Evolutionary conservation across 2,888 invertebrate species (phyloP).

Genomic region (Phengaris arion): DNA sequence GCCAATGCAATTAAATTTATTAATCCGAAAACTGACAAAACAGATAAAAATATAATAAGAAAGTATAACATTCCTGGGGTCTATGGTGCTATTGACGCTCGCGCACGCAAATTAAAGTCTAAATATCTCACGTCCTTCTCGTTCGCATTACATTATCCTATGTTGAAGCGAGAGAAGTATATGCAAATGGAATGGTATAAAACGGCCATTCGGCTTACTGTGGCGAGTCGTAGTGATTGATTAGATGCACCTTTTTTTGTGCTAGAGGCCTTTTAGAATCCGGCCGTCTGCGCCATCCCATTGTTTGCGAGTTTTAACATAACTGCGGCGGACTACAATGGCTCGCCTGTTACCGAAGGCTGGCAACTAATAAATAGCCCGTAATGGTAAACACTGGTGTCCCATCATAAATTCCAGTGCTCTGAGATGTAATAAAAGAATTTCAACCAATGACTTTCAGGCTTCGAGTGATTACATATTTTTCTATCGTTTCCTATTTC

Average conservation of each 20-base stretch:
- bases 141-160: slow-evolving; percentile 47
- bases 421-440: neutral
- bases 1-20: neutral
- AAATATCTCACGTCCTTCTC: slow-evolving; percentile 49
- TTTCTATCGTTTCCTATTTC: neutral
- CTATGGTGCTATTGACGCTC: slow-evolving; percentile 67
- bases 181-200: slow-evolving; percentile 65
- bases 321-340: slow-evolving; percentile 42
- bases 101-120: slow-evolving; percentile 60
- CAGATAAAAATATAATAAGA: slow-evolving; percentile 48
- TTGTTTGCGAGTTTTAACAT: slow-evolving; percentile 57
- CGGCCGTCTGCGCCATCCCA: slow-evolving; percentile 49
- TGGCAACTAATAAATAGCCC: slow-evolving; percentile 55
- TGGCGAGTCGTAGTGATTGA: slow-evolving; percentile 65
- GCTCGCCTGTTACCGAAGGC: slow-evolving; percentile 43
- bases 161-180: slow-evolving; percentile 45
- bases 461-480: neutral
- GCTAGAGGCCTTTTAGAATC: slow-evolving; percentile 50
- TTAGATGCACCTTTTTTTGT: slow-evolving; percentile 69
- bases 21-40: neutral
- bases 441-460: neutral
- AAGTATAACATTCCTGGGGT: slow-evolving; percentile 71
- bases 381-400: slow-evolving; percentile 52
- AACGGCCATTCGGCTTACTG: slow-evolving; percentile 61
- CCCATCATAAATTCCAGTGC: slow-evolving; percentile 52